These are phyloP conservation scores for Schizaphis graminum DNA, from an alignment of 2,888 invertebrate species.

Conservation along the genomic window DNA sequence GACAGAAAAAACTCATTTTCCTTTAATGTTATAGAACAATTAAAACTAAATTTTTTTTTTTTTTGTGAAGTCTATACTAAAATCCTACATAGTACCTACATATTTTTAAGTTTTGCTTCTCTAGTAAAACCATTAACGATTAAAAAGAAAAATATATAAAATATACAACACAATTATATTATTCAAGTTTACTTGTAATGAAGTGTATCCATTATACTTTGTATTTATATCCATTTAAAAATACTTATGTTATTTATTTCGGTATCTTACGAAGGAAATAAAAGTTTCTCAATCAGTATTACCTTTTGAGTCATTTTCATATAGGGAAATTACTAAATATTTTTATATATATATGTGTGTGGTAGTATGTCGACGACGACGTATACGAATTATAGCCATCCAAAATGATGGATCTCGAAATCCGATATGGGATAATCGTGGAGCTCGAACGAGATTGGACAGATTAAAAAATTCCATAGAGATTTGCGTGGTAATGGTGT, in stretches of 20 bases:
- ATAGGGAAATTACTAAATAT: background rate
- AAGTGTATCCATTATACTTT: background rate
- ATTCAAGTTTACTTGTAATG: background rate
- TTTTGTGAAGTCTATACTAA: background rate
- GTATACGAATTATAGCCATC: background rate
- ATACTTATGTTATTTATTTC: background rate
- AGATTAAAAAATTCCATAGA: slow-evolving; percentile 60
- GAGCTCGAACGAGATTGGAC: slow-evolving; percentile 26
- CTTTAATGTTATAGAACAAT: background rate
- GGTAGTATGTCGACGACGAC: background rate
- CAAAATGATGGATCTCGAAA: slow-evolving; percentile 38
- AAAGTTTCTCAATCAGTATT: background rate
- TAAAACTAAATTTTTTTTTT: background rate
- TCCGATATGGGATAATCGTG: slow-evolving; percentile 35
- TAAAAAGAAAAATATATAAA: background rate
- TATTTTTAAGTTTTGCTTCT: background rate
- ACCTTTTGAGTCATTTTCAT: background rate
- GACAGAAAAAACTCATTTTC: background rate
- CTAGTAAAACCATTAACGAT: background rate
- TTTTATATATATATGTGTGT: background rate
- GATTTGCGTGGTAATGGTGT: slow-evolving; percentile 23
- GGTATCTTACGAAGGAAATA: background rate
- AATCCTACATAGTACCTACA: background rate
- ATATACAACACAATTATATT: background rate
- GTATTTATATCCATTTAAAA: background rate